Evolutionary conservation across 2,113 vertebrate genomes (phyloP).

Genomic region (Sula dactylatra): DNA sequence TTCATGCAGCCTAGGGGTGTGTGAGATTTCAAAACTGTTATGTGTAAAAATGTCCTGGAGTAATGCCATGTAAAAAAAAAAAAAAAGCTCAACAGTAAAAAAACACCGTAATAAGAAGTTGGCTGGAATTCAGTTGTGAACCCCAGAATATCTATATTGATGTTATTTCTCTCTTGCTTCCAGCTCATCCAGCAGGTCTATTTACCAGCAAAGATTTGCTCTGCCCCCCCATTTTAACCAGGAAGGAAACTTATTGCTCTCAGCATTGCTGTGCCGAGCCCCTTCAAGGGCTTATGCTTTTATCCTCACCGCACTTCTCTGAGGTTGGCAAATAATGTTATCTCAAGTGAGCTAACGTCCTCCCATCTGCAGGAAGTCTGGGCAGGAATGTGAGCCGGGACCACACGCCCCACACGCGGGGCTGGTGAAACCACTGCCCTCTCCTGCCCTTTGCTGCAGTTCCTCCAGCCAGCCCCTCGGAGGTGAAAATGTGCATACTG

Average conservation of each 20-base stretch:
- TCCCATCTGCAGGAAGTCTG: background rate
- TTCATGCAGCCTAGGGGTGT: background rate
- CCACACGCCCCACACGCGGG: background rate
- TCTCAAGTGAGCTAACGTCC: background rate
- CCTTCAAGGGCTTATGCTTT: background rate
- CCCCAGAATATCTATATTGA: background rate
- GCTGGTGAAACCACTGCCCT: background rate
- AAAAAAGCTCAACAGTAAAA: background rate
- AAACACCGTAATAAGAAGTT: background rate
- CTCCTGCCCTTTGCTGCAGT: background rate
- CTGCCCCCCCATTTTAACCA: background rate
- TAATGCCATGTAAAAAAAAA: background rate
- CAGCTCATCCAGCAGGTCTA: background rate
- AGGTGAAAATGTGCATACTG: background rate
- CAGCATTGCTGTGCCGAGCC: background rate
- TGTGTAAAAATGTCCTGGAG: background rate
- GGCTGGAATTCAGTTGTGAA: background rate
- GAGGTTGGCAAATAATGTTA: background rate
- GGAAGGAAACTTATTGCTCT: background rate
- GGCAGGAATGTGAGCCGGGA: background rate
- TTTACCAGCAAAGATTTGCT: background rate
- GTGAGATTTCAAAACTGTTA: constrained; percentile 6
- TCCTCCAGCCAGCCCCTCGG: background rate
- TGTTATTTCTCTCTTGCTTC: background rate
- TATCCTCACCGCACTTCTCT: background rate